Conservation (phyloP, 2,797 vertebrate genomes). For the Sandelia bainsii region DNA sequence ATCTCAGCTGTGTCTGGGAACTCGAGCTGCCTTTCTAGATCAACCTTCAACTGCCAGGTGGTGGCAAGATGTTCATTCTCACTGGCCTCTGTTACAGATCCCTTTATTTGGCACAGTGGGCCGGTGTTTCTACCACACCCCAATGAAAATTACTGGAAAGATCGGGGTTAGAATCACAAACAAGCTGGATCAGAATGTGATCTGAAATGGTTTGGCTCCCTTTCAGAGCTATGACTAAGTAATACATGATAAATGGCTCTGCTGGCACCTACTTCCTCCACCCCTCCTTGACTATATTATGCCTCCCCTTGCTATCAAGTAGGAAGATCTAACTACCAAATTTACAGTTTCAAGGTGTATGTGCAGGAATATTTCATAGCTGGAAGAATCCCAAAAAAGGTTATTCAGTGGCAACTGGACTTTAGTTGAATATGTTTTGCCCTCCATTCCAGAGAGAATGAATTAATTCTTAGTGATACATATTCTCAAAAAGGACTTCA, state of each 20-base stretch:
- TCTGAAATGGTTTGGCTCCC: conserved; percentile 2
- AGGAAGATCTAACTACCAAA: too few species aligned
- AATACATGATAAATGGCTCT: conserved; percentile 11
- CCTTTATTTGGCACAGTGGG: not conserved
- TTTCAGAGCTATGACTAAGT: conserved; percentile 10
- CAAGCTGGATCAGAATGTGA: conserved; percentile 10
- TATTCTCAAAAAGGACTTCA: too few species aligned
- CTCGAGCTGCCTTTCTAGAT: not conserved
- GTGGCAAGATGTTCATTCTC: not conserved
- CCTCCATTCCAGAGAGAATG: too few species aligned
- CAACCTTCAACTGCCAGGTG: not conserved
- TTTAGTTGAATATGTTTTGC: too few species aligned
- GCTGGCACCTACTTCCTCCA: not conserved
- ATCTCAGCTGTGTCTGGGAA: not conserved
- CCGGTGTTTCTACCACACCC: not conserved
- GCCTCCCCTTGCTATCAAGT: not conserved
- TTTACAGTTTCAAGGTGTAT: too few species aligned
- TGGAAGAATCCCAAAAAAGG: too few species aligned
- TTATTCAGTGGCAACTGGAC: too few species aligned
- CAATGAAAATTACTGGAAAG: not conserved
- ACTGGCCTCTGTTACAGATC: not conserved
- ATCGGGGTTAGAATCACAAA: conserved; percentile 11
- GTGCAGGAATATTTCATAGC: too few species aligned
- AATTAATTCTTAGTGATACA: too few species aligned
- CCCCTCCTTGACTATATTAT: not conserved